Evolutionary conservation across 2,888 invertebrate species (phyloP).

Genomic region (Tipula confusa): DNA sequence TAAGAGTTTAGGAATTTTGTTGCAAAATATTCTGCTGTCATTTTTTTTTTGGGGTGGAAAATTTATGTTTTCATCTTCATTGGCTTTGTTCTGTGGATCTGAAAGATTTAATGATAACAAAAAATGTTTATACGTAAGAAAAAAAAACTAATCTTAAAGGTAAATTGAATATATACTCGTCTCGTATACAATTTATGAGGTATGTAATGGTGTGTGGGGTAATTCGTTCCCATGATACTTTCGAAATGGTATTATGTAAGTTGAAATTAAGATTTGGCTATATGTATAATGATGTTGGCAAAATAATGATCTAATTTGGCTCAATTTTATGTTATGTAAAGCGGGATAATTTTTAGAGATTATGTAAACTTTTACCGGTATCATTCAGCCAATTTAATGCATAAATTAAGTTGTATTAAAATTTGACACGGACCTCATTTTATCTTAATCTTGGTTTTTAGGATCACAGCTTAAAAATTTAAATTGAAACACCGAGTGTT

Average conservation of each 20-base stretch:
- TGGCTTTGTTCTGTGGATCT: neutral
- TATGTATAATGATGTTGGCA: too few species aligned
- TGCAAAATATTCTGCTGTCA: neutral
- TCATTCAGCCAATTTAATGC: too few species aligned
- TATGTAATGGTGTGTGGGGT: neutral
- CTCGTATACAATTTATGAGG: neutral
- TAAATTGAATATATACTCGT: neutral
- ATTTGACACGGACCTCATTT: too few species aligned
- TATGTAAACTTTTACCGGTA: too few species aligned
- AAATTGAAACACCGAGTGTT: too few species aligned
- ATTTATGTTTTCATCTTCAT: conserved; percentile 3
- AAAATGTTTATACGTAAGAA: neutral
- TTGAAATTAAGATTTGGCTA: neutral
- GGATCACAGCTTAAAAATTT: too few species aligned
- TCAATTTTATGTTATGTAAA: neutral
- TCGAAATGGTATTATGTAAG: neutral
- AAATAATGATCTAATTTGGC: neutral
- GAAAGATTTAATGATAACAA: neutral
- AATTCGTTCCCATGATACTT: neutral
- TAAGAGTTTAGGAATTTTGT: neutral
- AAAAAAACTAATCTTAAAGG: neutral
- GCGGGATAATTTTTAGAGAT: too few species aligned
- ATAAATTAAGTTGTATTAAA: too few species aligned
- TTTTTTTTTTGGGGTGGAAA: neutral
- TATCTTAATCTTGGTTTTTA: too few species aligned